These are phyloP conservation scores for Chromis chromis DNA, from an alignment of 2,797 vertebrate genomes.

Conservation along the genomic window DNA sequence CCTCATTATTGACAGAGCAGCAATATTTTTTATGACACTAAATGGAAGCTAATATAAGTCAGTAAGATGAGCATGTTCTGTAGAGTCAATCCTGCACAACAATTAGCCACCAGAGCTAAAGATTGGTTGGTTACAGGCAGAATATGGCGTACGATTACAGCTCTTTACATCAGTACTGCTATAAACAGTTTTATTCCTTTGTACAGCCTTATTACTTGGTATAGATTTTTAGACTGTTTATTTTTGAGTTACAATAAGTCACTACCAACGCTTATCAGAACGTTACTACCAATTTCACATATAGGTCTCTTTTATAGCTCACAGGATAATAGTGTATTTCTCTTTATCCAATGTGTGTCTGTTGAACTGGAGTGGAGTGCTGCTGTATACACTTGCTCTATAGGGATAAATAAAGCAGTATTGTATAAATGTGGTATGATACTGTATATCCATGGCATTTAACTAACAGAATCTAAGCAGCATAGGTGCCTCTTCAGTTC, in stretches of 20 bases:
- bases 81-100: not conserved
- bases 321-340: too few species aligned
- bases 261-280: too few species aligned
- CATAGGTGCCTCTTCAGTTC: too few species aligned
- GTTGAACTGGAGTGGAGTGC: not conserved
- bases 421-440: not conserved
- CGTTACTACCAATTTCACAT: not conserved
- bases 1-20: slow-evolving; percentile 43
- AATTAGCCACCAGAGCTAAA: too few species aligned
- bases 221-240: not conserved
- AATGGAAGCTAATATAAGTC: slow-evolving; percentile 53
- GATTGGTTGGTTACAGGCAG: slow-evolving; percentile 34
- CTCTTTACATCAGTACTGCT: not conserved
- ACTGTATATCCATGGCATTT: too few species aligned
- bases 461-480: too few species aligned
- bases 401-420: not conserved
- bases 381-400: not conserved
- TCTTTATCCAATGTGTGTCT: not conserved
- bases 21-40: slow-evolving; percentile 49
- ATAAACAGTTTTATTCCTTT: slow-evolving; percentile 13
- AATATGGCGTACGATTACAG: slow-evolving; percentile 4
- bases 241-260: too few species aligned
- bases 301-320: not conserved
- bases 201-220: not conserved
- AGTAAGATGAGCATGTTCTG: slow-evolving; percentile 21